Base-by-base conservation (phyloP, 2,113 vertebrate genomes). In the Cochlearius cochlearius region DNA sequence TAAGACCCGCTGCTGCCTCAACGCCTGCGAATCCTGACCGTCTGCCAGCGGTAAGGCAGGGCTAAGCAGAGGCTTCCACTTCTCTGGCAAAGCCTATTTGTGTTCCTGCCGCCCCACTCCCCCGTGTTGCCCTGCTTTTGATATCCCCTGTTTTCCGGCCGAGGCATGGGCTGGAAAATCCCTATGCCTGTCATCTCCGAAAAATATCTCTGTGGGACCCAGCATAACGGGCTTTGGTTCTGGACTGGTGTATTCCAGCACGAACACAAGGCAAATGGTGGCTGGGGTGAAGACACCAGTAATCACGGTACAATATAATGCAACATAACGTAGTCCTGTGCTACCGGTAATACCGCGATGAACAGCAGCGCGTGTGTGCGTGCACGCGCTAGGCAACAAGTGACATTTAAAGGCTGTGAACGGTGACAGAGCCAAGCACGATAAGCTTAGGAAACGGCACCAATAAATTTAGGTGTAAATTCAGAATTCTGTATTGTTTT, bases 231-330 rank as follows among this genome's bases (percentile, higher is more conserved):
- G 58, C 66, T 68, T 55, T 77, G 39, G 15, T 59, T 59, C n/a
- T 55, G 56, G 20, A 4, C 22, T 29, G 47, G 32, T 22, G 38
- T 59, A 20, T 62, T 68, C 39, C 82, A n/a, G 83, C 32, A 38
- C 1, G 14, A 78, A 34, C 3, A 0, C 47, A n/a, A 15, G 0
- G 5, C 39, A 39, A 27, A 34, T 0, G 3, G 19, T 29, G 67
- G 16, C 43, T 26, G 26, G 15, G 38, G 10, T 34, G 38, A 52
- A 21, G 49, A 34, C 59, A 41, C 26, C 56, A 84, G 16, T 45
- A 16, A 67, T n/a, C 21, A 15, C 0, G 18, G 23, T 18, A 32
- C 1, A 9, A 22, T 16, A 23, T 30, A 21, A 21, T 1, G 39
- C 12, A 25, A 53, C 25, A 11, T 22, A 49, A 36, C 4, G 53